Base-by-base conservation (phyloP, 92 coral and sea anemone genomes). In the Virgularia gustaviana region DNA sequence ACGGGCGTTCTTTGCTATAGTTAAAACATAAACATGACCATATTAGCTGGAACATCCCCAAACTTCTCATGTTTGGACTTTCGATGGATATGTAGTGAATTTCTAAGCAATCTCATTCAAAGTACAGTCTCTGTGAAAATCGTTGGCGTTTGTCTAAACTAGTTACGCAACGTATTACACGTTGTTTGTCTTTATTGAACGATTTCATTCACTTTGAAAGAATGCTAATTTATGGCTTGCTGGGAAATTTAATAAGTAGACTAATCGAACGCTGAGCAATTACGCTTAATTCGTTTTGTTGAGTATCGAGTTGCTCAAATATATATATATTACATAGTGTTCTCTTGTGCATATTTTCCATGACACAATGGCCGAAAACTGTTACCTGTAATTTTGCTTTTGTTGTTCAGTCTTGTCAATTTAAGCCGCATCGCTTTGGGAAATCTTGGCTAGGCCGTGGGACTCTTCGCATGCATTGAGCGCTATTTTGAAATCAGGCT, bases 321-420 rank as follows among this genome's bases (percentile, higher is more conserved):
- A 49, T 49, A 30, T 64, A 24, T 49, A 49, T 68, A 49, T 22
- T 45, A 31, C 55, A 29, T 68, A 68, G 51, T 68, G 49, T 42
- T 35, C 39, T 47, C 60, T 30, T 68, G 75, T 49, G 60, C 47
- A 16, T 29, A 30, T 49, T 31, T 29, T 29, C 54, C 22, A 27
- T 36, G 15, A 27, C 28, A 49, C 37, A 36, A 64, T 37, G 16
- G 12, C 45, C 34, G 34, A 12, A 60, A 60, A 35, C 43, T 60
- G 20, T 24, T 25, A 24, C 42, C 20, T 58, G 23, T 13, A 13
- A 29, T 13, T 6, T 31, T 58, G 35, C 16, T 18, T 8, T 23
- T 23, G 6, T 25, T 57, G 37, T 54, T n/a, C 3, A 2, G 3
- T 5, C 10, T 36, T 12, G n/a, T 13, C 4, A 13, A 10, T 3